A percentile compares a stretch with the other conserved stretches of the same genome.
phyloP scores from a whole-genome alignment of 2,113 vertebrate species.

The Prietella phreatophila region DNA sequence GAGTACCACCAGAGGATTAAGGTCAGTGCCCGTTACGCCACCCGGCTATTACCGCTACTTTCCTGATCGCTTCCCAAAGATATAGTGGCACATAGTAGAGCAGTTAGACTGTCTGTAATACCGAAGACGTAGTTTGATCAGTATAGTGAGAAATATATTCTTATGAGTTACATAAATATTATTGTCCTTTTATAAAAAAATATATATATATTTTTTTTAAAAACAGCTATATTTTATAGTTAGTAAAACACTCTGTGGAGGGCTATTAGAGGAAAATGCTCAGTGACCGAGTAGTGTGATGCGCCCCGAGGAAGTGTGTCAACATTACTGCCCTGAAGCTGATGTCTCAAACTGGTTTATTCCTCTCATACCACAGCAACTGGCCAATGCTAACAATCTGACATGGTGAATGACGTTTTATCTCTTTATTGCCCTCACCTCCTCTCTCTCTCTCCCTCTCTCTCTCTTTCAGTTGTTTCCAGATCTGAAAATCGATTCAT shows the following conservation, averaged over 20 bases:
- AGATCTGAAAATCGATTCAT: background rate
- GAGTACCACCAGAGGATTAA: constrained; percentile 89
- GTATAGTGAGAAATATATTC: background rate
- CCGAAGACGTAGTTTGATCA: background rate
- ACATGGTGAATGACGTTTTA: background rate
- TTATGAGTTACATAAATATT: background rate
- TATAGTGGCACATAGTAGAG: background rate
- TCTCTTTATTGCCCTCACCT: background rate
- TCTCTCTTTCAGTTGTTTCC: background rate
- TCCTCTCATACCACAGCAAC: background rate
- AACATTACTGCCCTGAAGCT: background rate
- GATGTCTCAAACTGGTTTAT: background rate
- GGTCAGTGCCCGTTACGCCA: constrained; percentile 62
- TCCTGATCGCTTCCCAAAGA: background rate
- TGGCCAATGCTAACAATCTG: background rate
- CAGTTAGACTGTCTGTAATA: background rate
- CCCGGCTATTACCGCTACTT: background rate
- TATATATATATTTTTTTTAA: no score
- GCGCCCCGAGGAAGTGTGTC: background rate
- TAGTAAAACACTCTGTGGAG: background rate
- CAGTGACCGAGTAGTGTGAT: background rate
- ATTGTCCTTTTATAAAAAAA: background rate
- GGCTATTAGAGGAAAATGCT: background rate
- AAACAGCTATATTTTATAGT: background rate
- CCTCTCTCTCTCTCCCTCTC: background rate